These are phyloP conservation scores for Cynocephalus volans DNA, from an alignment of 2,113 vertebrate genomes.

Conservation along the genomic window DNA sequence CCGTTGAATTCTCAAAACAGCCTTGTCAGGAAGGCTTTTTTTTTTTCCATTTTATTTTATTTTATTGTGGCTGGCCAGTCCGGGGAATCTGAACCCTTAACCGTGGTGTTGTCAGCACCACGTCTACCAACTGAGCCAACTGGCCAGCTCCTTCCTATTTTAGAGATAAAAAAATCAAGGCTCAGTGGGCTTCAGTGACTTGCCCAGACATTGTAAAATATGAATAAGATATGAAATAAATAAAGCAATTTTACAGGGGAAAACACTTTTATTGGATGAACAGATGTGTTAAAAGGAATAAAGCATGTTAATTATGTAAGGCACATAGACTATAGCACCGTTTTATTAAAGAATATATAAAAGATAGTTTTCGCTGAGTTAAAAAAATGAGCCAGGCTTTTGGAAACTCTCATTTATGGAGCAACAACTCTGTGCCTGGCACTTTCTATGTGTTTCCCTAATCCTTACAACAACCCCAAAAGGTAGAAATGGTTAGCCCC, in stretches of 20 bases:
- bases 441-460: not conserved
- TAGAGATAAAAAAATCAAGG: constrained; percentile 29
- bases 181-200: not conserved
- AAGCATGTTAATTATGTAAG: not conserved
- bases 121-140: no score
- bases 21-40: not conserved
- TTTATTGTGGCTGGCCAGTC: no score
- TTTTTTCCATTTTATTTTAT: not conserved
- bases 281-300: not conserved
- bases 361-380: not conserved
- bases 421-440: not conserved
- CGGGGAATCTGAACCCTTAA: no score
- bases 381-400: not conserved
- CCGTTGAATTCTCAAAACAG: not conserved
- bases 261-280: not conserved
- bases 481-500: not conserved
- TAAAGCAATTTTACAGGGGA: not conserved
- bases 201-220: constrained; percentile 27
- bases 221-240: constrained; percentile 5
- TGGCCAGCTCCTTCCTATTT: not conserved
- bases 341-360: constrained; percentile 13
- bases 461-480: not conserved
- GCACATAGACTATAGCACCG: not conserved
- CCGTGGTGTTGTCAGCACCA: no score
- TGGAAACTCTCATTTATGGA: not conserved